Evolutionary conservation across 1,140 invertebrate species (phyloP), one percentile per base, ranked within the genome.

Genomic region (Formica selysi): DNA sequence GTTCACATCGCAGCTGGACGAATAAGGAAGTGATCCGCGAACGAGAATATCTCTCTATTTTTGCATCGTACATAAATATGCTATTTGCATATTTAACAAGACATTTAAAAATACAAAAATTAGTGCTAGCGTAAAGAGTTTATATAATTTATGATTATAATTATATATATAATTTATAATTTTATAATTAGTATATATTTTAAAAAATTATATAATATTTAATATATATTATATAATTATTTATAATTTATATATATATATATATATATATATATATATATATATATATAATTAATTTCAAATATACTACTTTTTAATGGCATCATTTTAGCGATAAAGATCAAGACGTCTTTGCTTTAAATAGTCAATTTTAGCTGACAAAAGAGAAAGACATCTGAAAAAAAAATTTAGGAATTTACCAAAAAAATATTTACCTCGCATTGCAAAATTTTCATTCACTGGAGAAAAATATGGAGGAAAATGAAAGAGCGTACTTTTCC

Each of bases 1-100:
- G 10, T 41, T 13, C 38, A 13, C 67, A 32, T 32, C 8, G 6
- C 67, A n/a, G 68, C 68, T 83, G 79, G 57, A 83, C 79, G 79
- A 83, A 83, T 83, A 83, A 73, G 79, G 79, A 83, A 83, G 68
- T 74, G 79, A 74, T 29, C 19, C 44, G 51, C n/a, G 73, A 64
- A 44, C 59, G 2, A n/a, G 36, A 22, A 71, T 48, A 13, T 36
- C 54, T 11, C 22, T 36, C 41, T 73, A 61, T 57, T n/a, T 71
- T 71, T 32, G 22, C 44, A 2, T 2, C n/a, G 13, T 32, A 26
- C 16, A 2, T n/a, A 26, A n/a, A 26, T 26, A 59, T 32, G 26
- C 4, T 3, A 48, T 79, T 79, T 48, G 3, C n/a, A 79, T n/a
- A 59, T 26, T 57, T n/a, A n/a, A 38, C 32, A 44, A 57, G 48